Conservation (phyloP, 2,797 vertebrate species). For the Rhincodon typus region DNA sequence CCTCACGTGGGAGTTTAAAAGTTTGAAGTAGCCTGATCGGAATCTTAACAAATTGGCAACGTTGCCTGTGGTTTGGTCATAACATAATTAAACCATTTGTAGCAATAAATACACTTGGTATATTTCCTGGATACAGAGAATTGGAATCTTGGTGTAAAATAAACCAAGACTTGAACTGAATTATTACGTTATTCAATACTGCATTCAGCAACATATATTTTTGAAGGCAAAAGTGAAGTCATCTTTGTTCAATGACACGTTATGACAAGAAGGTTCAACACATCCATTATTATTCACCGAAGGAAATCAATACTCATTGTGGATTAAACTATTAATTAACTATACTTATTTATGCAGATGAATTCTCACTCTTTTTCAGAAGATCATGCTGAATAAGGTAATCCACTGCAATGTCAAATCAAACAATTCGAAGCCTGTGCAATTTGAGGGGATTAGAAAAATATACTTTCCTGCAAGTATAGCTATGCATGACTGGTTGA, state of each 20-base stretch:
- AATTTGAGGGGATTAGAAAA: not conserved
- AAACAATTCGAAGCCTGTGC: not conserved
- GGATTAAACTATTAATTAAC: slow-evolving; percentile 2
- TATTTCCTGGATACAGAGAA: not conserved
- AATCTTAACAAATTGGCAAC: no score
- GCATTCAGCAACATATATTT: not conserved
- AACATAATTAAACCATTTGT: no score
- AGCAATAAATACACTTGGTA: not conserved
- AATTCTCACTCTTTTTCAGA: not conserved
- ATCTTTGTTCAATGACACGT: not conserved
- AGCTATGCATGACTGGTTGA: not conserved
- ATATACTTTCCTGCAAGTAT: not conserved
- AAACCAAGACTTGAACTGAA: not conserved
- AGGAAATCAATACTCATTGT: not conserved
- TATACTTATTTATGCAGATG: not conserved
- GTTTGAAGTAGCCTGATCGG: no score
- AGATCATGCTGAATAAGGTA: not conserved
- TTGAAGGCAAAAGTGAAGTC: not conserved
- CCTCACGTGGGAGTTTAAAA: no score
- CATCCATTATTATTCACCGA: not conserved
- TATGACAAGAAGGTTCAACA: not conserved
- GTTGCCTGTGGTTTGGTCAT: no score
- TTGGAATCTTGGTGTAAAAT: not conserved
- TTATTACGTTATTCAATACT: slow-evolving; percentile 4
- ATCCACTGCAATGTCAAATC: not conserved